Percentiles rank a stretch among this genome's conserved stretches.
phyloP scores from a whole-genome alignment of 1,140 invertebrate genomes.

The Globodera ellingtonae region DNA sequence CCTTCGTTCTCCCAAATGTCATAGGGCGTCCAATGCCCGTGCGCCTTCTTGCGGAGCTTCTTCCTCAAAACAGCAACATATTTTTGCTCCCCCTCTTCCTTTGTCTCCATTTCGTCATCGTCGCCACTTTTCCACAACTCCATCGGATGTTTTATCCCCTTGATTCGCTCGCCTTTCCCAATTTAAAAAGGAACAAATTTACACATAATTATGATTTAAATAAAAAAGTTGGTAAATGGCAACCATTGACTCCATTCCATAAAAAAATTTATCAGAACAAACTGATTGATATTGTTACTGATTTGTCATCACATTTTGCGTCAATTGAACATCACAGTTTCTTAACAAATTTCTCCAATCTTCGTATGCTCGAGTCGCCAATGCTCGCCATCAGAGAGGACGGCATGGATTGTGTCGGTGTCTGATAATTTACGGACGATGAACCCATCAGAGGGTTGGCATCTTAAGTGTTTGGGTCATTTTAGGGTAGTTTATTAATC shows the following conservation, averaged over 20 bases:
- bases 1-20: conserved; percentile 7
- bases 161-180: no score
- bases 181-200: no score
- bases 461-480: not conserved
- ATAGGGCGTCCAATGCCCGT: not conserved
- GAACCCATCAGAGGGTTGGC: not conserved
- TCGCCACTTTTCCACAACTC: not conserved
- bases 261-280: not conserved
- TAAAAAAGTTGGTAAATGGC: not conserved
- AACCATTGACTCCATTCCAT: not conserved
- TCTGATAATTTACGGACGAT: conserved; percentile 13
- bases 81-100: not conserved
- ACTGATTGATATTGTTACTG: not conserved
- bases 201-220: no score
- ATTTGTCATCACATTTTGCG: not conserved
- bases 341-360: conserved; percentile 63
- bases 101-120: not conserved
- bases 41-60: not conserved
- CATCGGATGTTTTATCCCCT: not conserved
- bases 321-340: conserved; percentile 27
- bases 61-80: no score
- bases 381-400: conserved; percentile 46
- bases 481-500: conserved; percentile 12
- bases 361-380: conserved; percentile 53
- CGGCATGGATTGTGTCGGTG: not conserved